Evolutionary conservation across 1,140 invertebrate species (phyloP).

Genomic region (Drosophila gunungcola): DNA sequence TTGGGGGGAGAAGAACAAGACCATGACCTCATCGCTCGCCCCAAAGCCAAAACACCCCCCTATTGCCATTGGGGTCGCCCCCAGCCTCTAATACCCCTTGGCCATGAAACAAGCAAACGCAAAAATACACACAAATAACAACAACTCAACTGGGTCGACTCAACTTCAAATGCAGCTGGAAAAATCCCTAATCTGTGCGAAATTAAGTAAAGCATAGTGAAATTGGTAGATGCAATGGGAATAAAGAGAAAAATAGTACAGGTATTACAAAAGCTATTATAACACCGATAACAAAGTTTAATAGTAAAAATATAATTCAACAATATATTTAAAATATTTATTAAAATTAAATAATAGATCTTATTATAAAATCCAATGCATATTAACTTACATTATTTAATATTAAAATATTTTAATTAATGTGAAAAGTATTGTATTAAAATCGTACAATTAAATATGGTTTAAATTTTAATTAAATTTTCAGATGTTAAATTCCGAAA

Average conservation of each 20-base stretch:
- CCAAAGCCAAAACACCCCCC: constrained; percentile 7
- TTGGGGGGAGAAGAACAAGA: constrained; percentile 17
- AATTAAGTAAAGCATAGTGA: constrained; percentile 34
- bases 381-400: too few species aligned
- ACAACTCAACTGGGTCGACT: constrained; percentile 39
- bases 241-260: not conserved
- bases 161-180: constrained; percentile 29
- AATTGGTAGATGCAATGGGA: constrained; percentile 2
- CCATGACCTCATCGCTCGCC: constrained; percentile 20
- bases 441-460: too few species aligned
- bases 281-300: too few species aligned
- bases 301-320: too few species aligned
- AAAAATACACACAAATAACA: constrained; percentile 29
- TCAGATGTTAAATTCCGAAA: too few species aligned
- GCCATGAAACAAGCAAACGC: constrained; percentile 17
- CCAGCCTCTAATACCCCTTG: not conserved
- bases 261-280: too few species aligned
- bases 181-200: constrained; percentile 69
- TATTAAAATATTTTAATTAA: too few species aligned
- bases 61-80: not conserved
- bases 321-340: too few species aligned
- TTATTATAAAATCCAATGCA: too few species aligned
- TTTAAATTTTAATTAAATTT: too few species aligned
- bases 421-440: too few species aligned
- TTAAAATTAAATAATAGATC: too few species aligned